phyloP scores from a whole-genome alignment of 1,140 invertebrate species.

The Drosophila watanabei region DNA sequence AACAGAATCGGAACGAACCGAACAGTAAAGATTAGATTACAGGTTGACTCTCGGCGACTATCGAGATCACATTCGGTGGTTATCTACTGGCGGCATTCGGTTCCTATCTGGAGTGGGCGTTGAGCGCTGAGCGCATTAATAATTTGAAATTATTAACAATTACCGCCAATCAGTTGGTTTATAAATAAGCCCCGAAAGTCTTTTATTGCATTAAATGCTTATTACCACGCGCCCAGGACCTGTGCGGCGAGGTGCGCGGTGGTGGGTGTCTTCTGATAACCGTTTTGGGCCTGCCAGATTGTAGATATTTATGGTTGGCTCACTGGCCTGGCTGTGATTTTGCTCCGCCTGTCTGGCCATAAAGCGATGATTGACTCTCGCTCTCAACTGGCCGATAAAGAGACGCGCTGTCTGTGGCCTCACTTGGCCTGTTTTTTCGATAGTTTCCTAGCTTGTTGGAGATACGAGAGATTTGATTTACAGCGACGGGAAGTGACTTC shows the following conservation, averaged over 20 bases:
- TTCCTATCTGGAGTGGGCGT: slow-evolving; percentile 49
- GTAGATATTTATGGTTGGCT: slow-evolving; percentile 57
- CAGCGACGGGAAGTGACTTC: slow-evolving; percentile 18
- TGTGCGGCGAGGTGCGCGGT: background rate
- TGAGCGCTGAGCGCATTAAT: slow-evolving; percentile 42
- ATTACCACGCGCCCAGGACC: slow-evolving; percentile 17
- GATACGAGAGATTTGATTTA: slow-evolving; percentile 54
- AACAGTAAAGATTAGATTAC: slow-evolving; percentile 54
- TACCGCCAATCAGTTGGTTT: slow-evolving; percentile 62
- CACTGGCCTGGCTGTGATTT: slow-evolving; percentile 50
- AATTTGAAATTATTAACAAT: slow-evolving; percentile 76
- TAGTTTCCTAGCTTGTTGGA: slow-evolving; percentile 36
- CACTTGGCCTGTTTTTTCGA: slow-evolving; percentile 30
- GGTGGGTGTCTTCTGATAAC: slow-evolving; percentile 48
- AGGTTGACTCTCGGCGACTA: slow-evolving; percentile 7
- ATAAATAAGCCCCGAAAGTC: slow-evolving; percentile 41
- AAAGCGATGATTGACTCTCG: slow-evolving; percentile 65
- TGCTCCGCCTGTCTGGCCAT: slow-evolving; percentile 54
- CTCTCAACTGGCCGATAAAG: slow-evolving; percentile 40
- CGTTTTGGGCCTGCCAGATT: slow-evolving; percentile 51
- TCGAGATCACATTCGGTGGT: slow-evolving; percentile 32
- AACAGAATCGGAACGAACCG: slow-evolving; percentile 2
- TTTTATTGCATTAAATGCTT: slow-evolving; percentile 46
- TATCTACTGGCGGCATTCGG: slow-evolving; percentile 28
- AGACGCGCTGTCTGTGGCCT: slow-evolving; percentile 51